A percentile compares a stretch with the other conserved stretches of the same genome.
phyloP scores from a whole-genome alignment of 2,113 vertebrate genomes.

The Microcebus tavaratra region DNA sequence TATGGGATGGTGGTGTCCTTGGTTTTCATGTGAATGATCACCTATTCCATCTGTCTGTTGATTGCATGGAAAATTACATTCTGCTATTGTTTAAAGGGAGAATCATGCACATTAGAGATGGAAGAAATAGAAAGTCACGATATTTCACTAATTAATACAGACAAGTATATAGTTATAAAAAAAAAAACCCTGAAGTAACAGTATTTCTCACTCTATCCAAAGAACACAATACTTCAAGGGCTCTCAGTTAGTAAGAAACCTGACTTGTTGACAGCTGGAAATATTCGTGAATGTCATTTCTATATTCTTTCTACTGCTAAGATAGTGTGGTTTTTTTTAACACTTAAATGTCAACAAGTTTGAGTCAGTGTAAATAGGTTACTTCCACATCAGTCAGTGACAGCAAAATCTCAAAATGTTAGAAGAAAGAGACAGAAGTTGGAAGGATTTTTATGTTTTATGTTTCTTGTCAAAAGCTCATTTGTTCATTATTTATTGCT shows the following conservation, averaged over 20 bases:
- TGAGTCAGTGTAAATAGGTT: conserved; percentile 80
- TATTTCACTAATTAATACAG: conserved; percentile 74
- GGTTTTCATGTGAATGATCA: conserved; percentile 50
- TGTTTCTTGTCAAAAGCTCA: conserved; percentile 48
- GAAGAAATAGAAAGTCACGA: not conserved
- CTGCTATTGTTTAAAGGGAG: conserved; percentile 54
- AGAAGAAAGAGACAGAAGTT: conserved; percentile 54
- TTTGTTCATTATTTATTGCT: conserved; percentile 56
- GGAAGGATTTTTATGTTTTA: conserved; percentile 45
- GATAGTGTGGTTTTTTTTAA: conserved; percentile 64
- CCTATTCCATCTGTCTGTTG: conserved; percentile 47
- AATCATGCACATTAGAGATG: conserved; percentile 2
- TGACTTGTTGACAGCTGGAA: conserved; percentile 80
- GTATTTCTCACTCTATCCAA: conserved; percentile 76
- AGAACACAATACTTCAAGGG: conserved; percentile 73
- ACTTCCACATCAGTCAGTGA: conserved; percentile 73
- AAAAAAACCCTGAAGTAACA: conserved; percentile 57
- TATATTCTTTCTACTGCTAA: conserved; percentile 72
- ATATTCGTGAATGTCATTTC: conserved; percentile 74
- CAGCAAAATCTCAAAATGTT: conserved; percentile 66
- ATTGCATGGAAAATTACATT: conserved; percentile 17
- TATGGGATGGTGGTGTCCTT: conserved; percentile 38
- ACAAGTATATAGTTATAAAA: conserved; percentile 37
- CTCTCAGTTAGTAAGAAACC: conserved; percentile 73
- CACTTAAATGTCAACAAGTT: conserved; percentile 82